Base-by-base conservation (phyloP, 2,113 vertebrate genomes). In the Bujurquina vittata region DNA sequence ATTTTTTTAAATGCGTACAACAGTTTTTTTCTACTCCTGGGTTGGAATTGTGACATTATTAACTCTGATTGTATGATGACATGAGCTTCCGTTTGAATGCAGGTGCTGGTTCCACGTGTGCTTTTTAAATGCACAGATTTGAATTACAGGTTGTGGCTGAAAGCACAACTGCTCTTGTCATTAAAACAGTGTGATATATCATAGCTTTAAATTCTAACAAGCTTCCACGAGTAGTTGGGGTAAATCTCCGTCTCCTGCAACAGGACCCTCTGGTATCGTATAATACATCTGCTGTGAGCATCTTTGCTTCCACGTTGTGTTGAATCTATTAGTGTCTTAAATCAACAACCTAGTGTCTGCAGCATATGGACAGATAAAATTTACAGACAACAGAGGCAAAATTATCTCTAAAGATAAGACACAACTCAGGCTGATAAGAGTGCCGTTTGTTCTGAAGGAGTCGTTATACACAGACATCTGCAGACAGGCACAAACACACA, bases 131-230 rank as follows among this genome's bases (percentile, higher is more conserved):
- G 2, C 8, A 57, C 33, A 35, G 11, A 40, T 74, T 31, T 61
- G 40, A 29, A 54, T 55, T 23, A n/a, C 29, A 22, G 31, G 29
- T 69, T 52, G 29, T 52, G 65, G 1, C 65, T 72, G 23, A 55
- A 22, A 3, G 22, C 5, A 12, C 57, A 7, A 12, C 59, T 14
- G 60, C 4, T 40, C 55, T 46, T 33, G 33, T 78, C 76, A 74
- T 84, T 10, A 33, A n/a, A 23, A 33, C 7, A 40, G 26, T 10
- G 29, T 33, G 22, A 37, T 46, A 43, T 54, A 72, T 72, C 33
- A 75, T n/a, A 59, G 61, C 43, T 60, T 67, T 56, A 79, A 60
- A 75, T 59, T 59, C 46, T 72, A 72, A 72, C 67, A 72, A 72
- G 46, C 6, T 72, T 72, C 46, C 46, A 72, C 46, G 26, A 14